Evolutionary conservation across 2,888 invertebrate genomes (phyloP).

Genomic region (Nephrotoma flavescens): DNA sequence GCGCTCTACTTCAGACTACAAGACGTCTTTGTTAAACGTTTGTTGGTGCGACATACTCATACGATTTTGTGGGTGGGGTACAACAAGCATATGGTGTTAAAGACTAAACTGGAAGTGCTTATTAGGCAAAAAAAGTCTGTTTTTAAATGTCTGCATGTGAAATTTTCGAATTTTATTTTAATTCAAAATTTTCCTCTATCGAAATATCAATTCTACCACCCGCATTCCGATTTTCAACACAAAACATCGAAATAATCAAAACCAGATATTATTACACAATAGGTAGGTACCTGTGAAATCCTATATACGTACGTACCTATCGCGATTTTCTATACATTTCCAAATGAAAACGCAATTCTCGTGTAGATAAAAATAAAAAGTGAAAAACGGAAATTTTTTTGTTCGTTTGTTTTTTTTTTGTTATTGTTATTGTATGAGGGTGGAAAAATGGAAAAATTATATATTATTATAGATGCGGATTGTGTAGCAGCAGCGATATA

Average conservation of each 20-base stretch:
- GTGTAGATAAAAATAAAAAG: not conserved
- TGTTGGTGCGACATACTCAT: too few species aligned
- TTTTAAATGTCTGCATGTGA: too few species aligned
- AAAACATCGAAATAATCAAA: not conserved
- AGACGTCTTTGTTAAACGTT: too few species aligned
- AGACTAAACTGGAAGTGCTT: too few species aligned
- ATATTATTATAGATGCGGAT: not conserved
- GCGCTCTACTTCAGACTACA: too few species aligned
- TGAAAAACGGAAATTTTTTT: not conserved
- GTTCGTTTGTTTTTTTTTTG: not conserved
- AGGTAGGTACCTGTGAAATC: not conserved
- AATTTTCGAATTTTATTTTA: too few species aligned
- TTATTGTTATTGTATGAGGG: not conserved
- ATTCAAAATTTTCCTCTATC: too few species aligned
- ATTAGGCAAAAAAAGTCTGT: too few species aligned
- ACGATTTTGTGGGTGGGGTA: too few species aligned
- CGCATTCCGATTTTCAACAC: too few species aligned
- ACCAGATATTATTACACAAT: not conserved
- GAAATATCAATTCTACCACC: too few species aligned
- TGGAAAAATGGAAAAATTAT: not conserved
- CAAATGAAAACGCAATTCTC: not conserved
- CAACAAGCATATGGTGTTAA: too few species aligned
- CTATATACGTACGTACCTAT: not conserved
- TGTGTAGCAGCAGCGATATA: not conserved
- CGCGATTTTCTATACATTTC: not conserved